Evolutionary conservation across 2,888 invertebrate species (phyloP), one percentile per base, ranked within the genome.

Genomic region (Cylloceria caligata): DNA sequence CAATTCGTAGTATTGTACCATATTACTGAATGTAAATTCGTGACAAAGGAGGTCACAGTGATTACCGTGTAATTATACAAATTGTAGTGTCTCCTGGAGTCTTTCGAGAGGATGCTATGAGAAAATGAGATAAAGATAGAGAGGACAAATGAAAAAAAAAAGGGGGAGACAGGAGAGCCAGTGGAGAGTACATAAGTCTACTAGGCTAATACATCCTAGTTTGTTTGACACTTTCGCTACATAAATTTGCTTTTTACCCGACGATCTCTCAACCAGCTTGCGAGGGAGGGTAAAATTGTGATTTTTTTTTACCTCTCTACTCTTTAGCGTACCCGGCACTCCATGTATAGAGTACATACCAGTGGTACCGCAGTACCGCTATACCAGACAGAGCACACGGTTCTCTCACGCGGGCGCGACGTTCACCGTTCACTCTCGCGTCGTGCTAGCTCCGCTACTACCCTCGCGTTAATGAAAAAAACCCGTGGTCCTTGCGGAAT

Each of bases 151-250:
- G 49, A 67, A 30, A 27, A 62, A 55, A 42, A 57, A 42, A 36
- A 71, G 19, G 16, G 39, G 39, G 64, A 55, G n/a, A 60, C 77
- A 78, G 69, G 73, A 68, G 74, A 16, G 45, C 55, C 62, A 36
- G 49, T 24, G 65, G 30, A 64, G 76, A 80, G 77, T 57, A 79
- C 75, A 72, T 64, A 71, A 79, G 71, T 79, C 82, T 62, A 83
- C 75, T 76, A 72, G 62, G 75, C 82, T 83, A 80, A 83, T 83
- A 83, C 79, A 83, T 83, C 75, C 79, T 76, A 72, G 82, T 83
- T 83, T 83, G 82, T 80, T 83, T 83, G 82, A 83, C 82, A 83
- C 82, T 83, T 79, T 83, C 67, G 82, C 82, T 80, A 79, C 82
- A 83, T 83, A 83, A 83, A 83, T 83, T 83, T 79, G 82, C 82